Evolutionary conservation across 2,113 vertebrate species (phyloP), one percentile per base, ranked within the genome.

Genomic region (Sylvilagus bachmani): DNA sequence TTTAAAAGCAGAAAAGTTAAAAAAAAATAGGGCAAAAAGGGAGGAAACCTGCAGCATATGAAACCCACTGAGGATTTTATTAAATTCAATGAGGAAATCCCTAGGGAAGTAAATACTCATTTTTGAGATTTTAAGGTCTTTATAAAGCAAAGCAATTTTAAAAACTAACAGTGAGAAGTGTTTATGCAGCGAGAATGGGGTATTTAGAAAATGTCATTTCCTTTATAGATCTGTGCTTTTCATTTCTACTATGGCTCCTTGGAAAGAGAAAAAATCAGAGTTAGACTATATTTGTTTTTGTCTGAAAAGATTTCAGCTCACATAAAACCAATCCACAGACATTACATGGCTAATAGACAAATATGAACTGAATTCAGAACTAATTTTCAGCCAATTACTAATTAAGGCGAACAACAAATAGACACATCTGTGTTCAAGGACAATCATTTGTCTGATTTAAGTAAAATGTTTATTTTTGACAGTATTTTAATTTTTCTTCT

Each of bases 251-350:
- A 51, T 27, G 61, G 10, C 16, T 80, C 31, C 17, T 62, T 94
- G 13, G 16, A 91, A 83, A 25, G 87, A 85, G 97, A 97, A 98
- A 84, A 84, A 44, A 25, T 7, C 16, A 88, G 64, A 71, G n/a
- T 51, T 55, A 79, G 7, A 64, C 21, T 29, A 25, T 0, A 19
- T 51, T 55, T 71, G 64, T 80, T 66, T 14, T 25, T 22, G 49
- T 55, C 25, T 69, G 27, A 87, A 77, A 94, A 66, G 4, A 89
- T 86, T 79, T 80, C 33, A 75, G 84, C 22, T 92, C 66, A 75
- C 16, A 89, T 53, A 53, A 82, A 94, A 93, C 19, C 49, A 93
- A 94, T 24, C 51, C 44, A 58, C 11, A 90, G 44, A 66, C 93
- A 14, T 83, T 36, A 62, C 12, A 49, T 31, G 38, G 3, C 29